Evolutionary conservation across 2,888 invertebrate genomes (phyloP), one percentile per base, ranked within the genome.

Genomic region (Blastobasis lacticolella): DNA sequence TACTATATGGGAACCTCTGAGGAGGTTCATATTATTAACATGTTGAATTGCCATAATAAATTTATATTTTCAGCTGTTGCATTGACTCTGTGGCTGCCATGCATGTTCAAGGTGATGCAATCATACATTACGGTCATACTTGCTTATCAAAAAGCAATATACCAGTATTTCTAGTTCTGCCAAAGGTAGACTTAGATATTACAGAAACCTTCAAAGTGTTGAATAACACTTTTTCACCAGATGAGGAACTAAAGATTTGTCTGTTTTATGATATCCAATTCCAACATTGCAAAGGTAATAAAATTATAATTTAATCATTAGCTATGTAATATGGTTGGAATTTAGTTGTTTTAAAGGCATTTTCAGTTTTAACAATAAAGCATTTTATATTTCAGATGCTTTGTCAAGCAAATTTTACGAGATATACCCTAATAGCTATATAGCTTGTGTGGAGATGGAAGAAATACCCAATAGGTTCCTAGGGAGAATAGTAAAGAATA

Each of bases 51-150:
- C 3, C 3, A 23, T 23, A 23, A 23, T 23, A 23, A 23, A 23
- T 23, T 23, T 23, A 23, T 23, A 23, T 23, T 72, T 88, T 60
- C 76, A 96, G 96, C 75, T 97, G 97, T 77, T 97, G 97, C 75
- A 92, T 96, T 4, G 97, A 97, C 78, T 94, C 94, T 66, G 92
- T 97, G 40, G 94, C 97, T 1, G 96, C 97, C 0, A 92, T 94
- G 75, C 98, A 98, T 78, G 92, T 96, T 5, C 89, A 91, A 52
- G 94, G 94, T 0, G 95, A 98, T 79, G 93, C 94, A 38, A 86
- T 98, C 3, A 91, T 99, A 51, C 98, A 99, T 78, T 98, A 95
- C 80, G 98, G 98, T 0, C 94, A 93, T 67, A 92, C 94, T 0
- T 99, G 99, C 78, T 92, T 96, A 58, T 94, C 95, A 38, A 92